Evolutionary conservation across 2,888 invertebrate genomes (phyloP), one percentile per base, ranked within the genome.

Genomic region (Nephrocerus scutellatus): DNA sequence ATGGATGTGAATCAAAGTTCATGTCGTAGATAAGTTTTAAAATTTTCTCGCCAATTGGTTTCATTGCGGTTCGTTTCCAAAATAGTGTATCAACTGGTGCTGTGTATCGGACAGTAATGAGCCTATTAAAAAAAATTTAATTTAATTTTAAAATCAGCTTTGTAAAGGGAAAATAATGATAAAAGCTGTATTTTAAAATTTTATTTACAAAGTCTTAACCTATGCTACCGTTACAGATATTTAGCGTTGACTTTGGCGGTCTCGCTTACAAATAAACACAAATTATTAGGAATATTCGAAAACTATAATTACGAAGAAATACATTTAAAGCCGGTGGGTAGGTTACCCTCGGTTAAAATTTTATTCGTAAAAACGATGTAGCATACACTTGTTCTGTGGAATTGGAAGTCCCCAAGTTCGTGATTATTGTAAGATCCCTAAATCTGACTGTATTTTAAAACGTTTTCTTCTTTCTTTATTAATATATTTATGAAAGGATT

Each of bases 81-180:
- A 82, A 80, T 1, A 82, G 57, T 21, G 75, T 76, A 57, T 78
- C 76, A 30, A 79, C 72, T 4, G 83, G 82, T 4, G 81, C 79
- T 1, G 79, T 82, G 54, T 82, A 83, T 5, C 82, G 72, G 22
- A 84, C 68, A 3, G 82, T 82, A 34, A 82, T 82, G 52, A 81
- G 75, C 28, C 83, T 84, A 35, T 16, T 13, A 36, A 26, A 29
- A 25, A 22, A 16, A 18, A 5, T 22, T n/a, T 3, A 5, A 33
- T 15, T 24, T 21, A 28, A 18, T 9, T 23, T 1, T 15, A 9
- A 34, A 5, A 12, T 15, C 3, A 29, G 3, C 15, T 15, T 14
- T 15, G n/a, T n/a, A 10, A 9, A 20, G 9, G 28, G 4, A 25
- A 26, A 36, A 28, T 19, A 10, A 22, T 15, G 7, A 12, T n/a